Percentiles rank a stretch among this genome's conserved stretches.
phyloP scores from a whole-genome alignment of 2,888 invertebrate species.

The Hetaerina titia region DNA sequence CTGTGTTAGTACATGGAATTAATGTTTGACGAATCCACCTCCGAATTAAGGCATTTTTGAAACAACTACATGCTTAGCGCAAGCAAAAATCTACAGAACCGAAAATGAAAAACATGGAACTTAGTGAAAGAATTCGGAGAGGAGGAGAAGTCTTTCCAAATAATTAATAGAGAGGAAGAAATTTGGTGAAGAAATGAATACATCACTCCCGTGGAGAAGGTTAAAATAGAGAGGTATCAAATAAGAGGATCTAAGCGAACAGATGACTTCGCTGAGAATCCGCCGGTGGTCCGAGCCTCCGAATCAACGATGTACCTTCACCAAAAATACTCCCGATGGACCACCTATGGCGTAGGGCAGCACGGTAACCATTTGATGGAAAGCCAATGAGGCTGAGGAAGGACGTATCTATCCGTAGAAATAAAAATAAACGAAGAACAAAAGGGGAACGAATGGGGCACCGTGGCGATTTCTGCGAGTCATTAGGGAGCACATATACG shows the following conservation, averaged over 20 bases:
- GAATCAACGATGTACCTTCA: background rate
- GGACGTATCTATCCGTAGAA: background rate
- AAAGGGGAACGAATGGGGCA: background rate
- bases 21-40: no score
- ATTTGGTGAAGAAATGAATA: background rate
- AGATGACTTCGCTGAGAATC: background rate
- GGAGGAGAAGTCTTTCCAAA: no score
- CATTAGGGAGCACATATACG: background rate
- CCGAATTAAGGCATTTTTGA: background rate
- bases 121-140: no score
- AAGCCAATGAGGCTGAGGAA: background rate
- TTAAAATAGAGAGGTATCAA: background rate
- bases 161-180: no score
- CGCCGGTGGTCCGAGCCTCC: background rate
- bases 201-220: background rate
- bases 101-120: no score
- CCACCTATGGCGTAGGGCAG: background rate
- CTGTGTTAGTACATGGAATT: background rate
- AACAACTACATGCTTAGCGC: no score
- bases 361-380: background rate
- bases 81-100: no score
- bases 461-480: slow-evolving; percentile 2
- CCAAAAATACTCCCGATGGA: background rate
- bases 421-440: background rate
- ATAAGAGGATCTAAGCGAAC: background rate